Conservation (phyloP, 2,797 vertebrate species). For the Stomatorhinus walkeri region DNA sequence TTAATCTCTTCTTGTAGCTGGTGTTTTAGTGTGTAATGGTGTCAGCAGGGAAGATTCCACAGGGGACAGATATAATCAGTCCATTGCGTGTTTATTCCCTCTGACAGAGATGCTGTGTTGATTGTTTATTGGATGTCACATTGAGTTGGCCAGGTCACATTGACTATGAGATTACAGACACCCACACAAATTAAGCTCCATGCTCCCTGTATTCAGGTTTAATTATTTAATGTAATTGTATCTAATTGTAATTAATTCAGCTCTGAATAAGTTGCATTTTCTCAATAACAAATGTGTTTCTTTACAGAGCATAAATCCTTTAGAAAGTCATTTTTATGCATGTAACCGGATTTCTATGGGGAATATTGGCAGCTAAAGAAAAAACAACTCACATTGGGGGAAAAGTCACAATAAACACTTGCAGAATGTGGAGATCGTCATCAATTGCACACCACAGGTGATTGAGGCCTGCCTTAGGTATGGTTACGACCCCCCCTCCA, state of each 20-base stretch:
- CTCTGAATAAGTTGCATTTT: neutral
- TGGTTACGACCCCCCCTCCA: neutral
- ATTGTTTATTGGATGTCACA: neutral
- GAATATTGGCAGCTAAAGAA: neutral
- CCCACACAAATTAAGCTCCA: neutral
- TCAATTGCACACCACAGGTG: neutral
- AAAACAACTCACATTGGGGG: neutral
- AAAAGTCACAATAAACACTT: neutral
- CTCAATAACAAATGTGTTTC: neutral
- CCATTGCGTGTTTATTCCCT: neutral
- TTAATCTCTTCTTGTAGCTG: neutral
- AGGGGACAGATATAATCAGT: neutral
- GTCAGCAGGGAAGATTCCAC: neutral
- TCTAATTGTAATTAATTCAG: neutral
- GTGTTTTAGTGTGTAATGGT: neutral
- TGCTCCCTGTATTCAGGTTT: neutral
- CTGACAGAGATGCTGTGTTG: neutral
- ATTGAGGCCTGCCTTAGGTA: neutral
- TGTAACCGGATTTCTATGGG: neutral
- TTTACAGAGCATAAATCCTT: neutral
- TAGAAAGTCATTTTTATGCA: neutral
- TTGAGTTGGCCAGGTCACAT: constrained; percentile 8
- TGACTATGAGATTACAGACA: neutral
- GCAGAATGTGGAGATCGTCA: neutral
- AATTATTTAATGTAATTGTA: neutral